Percentiles rank a stretch among this genome's conserved stretches.
These are phyloP conservation scores for Alcedo quadribrachys DNA, from an alignment of 2,797 vertebrate genomes.

Conservation along the genomic window DNA sequence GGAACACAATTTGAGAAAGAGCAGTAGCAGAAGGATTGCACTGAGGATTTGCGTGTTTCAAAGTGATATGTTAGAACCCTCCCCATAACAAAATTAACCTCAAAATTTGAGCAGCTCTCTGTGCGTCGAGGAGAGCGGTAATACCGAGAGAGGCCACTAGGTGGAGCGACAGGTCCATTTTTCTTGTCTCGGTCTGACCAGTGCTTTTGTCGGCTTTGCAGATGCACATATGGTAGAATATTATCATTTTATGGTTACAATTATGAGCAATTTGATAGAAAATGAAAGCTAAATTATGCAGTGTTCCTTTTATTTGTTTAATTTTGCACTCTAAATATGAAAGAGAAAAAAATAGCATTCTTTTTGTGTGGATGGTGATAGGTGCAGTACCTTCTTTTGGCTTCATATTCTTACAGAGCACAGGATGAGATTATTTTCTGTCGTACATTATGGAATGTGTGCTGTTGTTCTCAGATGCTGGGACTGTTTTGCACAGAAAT, in stretches of 20 bases:
- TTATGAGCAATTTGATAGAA: slow-evolving; percentile 83
- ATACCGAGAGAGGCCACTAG: slow-evolving; percentile 52
- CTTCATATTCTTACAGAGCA: not conserved
- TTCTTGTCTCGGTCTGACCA: slow-evolving; percentile 64
- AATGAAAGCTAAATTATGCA: slow-evolving; percentile 81
- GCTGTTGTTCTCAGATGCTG: not conserved
- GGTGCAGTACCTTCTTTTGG: slow-evolving; percentile 28
- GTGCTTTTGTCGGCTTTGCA: slow-evolving; percentile 64
- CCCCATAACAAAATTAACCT: not conserved
- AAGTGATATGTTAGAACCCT: not conserved
- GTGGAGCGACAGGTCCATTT: slow-evolving; percentile 69
- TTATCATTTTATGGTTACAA: slow-evolving; percentile 83
- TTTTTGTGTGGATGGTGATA: slow-evolving; percentile 38
- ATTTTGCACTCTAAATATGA: slow-evolving; percentile 78
- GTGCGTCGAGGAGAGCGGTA: not conserved
- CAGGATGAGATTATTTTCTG: slow-evolving; percentile 42
- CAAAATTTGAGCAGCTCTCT: not conserved
- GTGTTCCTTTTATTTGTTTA: slow-evolving; percentile 82
- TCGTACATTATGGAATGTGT: slow-evolving; percentile 17
- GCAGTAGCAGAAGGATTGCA: not conserved
- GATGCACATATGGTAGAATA: slow-evolving; percentile 79
- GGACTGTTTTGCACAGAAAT: slow-evolving; percentile 7
- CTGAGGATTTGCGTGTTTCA: rapidly evolving
- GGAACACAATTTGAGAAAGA: not conserved
- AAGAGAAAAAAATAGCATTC: slow-evolving; percentile 56